These are phyloP conservation scores for Drosophila orosa DNA, from an alignment of 1,140 invertebrate genomes.

Conservation along the genomic window DNA sequence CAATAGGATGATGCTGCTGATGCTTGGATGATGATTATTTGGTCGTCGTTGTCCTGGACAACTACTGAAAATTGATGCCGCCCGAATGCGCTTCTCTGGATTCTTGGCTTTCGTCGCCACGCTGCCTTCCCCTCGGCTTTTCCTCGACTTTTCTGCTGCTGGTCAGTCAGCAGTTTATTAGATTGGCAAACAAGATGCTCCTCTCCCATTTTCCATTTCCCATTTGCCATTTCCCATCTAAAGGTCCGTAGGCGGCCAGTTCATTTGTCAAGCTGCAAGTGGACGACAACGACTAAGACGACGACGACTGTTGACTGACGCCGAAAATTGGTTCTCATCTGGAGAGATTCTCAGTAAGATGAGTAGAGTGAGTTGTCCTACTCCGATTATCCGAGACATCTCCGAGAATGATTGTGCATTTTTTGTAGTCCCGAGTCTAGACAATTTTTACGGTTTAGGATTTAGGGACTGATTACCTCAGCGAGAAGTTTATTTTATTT, in stretches of 20 bases:
- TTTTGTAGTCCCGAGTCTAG: conserved; percentile 61
- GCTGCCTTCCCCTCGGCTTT: not conserved
- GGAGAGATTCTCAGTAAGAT: conserved; percentile 9
- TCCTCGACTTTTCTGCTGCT: conserved; percentile 5
- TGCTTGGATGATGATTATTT: conserved; percentile 62
- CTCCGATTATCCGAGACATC: conserved; percentile 6
- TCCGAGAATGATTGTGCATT: conserved; percentile 17
- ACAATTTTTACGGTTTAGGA: conserved; percentile 45
- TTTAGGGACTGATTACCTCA: conserved; percentile 28
- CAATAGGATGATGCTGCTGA: conserved; percentile 37
- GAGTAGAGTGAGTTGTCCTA: conserved; percentile 4
- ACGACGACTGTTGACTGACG: conserved; percentile 39
- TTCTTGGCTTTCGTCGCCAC: not conserved
- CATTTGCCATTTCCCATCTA: conserved; percentile 12
- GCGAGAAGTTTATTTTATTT: conserved; percentile 7
- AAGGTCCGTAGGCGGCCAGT: conserved; percentile 27
- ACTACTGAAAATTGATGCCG: conserved; percentile 78
- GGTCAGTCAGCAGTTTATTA: conserved; percentile 73
- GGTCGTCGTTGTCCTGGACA: conserved; percentile 63
- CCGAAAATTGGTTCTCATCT: conserved; percentile 43
- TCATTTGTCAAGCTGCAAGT: conserved; percentile 65
- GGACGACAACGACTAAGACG: conserved; percentile 3
- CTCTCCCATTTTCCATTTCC: not conserved
- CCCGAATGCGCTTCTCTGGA: conserved; percentile 38
- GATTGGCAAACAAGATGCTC: conserved; percentile 61